Evolutionary conservation across 2,113 vertebrate genomes (phyloP), one percentile per base, ranked within the genome.

Genomic region (Pandion haliaetus): DNA sequence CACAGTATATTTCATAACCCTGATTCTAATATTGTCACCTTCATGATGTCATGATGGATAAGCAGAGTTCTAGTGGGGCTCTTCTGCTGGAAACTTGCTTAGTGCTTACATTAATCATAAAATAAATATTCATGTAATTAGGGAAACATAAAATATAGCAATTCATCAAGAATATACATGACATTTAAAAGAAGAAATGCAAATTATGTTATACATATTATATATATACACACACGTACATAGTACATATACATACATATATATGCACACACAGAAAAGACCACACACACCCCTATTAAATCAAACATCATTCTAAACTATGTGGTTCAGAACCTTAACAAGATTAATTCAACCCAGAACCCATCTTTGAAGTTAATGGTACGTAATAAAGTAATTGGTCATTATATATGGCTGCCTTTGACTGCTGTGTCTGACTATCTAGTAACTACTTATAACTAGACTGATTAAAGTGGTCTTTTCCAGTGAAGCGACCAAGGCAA

Each of bases 201-300:
- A 81, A 70, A 55, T 45, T 59, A 42, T 52, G 3, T 63, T 78
- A 20, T 15, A 36, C 0, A 26, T n/a, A 15, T 17, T 66, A 32
- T 57, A n/a, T 57, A 36, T 14, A 77, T 12, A 13, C 5, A 38
- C 12, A 40, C 32, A 67, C 7, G 36, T 15, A 57, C 10, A 63
- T 5, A 9, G 5, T 32, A 17, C 2, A 31, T 34, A 9, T 17
- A 29, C 7, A n/a, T 18, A 78, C 7, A 32, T 31, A 13, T 12
- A 45, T 42, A 19, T 44, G 5, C 17, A 20, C 10, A 61, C 10
- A 58, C 17, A 54, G 3, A 38, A 29, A 65, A 73, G n/a, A 55
- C 17, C 15, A 63, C 16, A 34, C 1, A 13, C 6, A 6, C 1
- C 2, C 5, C 4, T 17, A 19, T 47, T 42, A n/a, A 63, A 72